Evolutionary conservation across 2,888 invertebrate genomes (phyloP), one percentile per base, ranked within the genome.

Genomic region (Cephus pygmeus): DNA sequence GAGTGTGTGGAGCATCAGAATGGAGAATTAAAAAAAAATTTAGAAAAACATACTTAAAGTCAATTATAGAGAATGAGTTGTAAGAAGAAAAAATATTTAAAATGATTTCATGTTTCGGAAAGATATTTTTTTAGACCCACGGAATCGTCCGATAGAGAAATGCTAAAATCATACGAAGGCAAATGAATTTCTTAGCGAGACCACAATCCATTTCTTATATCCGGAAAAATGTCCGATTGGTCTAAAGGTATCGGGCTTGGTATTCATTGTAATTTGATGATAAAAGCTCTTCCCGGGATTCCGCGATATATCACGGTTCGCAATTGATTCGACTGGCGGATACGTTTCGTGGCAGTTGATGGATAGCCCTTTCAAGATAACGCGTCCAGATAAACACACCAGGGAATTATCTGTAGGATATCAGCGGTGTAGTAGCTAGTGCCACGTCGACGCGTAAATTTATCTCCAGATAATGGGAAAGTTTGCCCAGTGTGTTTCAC

Each of bases 401-500:
- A 78, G 75, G 35, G 75, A 76, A 82, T 82, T 76, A 81, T 81
- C 81, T 81, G 77, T 73, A 79, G 69, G 40, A 76, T 73, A 75
- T 68, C 79, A 76, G 69, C 23, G 56, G 56, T 56, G 56, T 56
- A 56, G 23, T 56, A 77, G 76, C 75, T 73, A 79, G 77, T 34
- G 78, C 79, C 75, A 75, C 79, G 56, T 79, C 40, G 69, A n/a
- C 34, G 73, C 75, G 75, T 73, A 30, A 35, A 69, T 73, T 75
- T 69, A 34, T 40, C 34, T 73, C 69, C 15, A 71, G 30, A 71
- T 76, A 71, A 40, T 33, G 31, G 75, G 56, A 75, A 75, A 77
- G 76, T 82, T 79, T 75, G 74, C 75, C 80, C 79, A 80, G 83
- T 80, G 80, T 81, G 80, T 75, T 74, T 73, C 77, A 75, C 73